phyloP scores from a whole-genome alignment of 2,113 vertebrate species.

The Hydrolagus affinis region DNA sequence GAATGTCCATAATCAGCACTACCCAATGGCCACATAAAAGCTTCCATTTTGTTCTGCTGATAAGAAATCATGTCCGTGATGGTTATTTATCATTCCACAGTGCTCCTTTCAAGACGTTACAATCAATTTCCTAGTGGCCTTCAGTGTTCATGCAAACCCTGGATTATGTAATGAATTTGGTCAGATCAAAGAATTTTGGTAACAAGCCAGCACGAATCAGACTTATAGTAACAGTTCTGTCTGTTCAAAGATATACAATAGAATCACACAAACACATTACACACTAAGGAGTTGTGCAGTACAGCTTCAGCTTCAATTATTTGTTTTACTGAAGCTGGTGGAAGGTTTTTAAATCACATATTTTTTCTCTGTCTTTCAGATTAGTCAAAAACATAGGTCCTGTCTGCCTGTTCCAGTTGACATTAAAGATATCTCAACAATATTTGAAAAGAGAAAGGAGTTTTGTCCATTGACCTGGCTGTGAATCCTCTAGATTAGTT shows the following conservation, averaged over 20 bases:
- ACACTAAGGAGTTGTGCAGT: neutral
- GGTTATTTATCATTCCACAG: conserved; percentile 12
- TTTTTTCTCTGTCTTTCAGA: neutral
- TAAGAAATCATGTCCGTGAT: conserved; percentile 19
- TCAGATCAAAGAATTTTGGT: conserved; percentile 18
- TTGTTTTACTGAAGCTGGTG: neutral
- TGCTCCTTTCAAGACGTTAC: neutral
- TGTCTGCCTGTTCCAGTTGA: neutral
- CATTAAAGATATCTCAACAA: too few relatives aligned
- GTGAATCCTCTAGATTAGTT: too few relatives aligned
- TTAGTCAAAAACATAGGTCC: neutral
- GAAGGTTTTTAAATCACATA: neutral
- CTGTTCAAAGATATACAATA: conserved; percentile 9
- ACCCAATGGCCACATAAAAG: conserved; percentile 29
- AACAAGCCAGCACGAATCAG: neutral
- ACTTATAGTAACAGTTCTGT: conserved; percentile 15
- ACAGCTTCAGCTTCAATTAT: neutral
- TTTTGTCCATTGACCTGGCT: too few relatives aligned
- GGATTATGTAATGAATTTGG: conserved; percentile 20
- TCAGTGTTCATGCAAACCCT: conserved; percentile 27
- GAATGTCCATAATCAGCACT: conserved; percentile 25
- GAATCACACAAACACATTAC: neutral
- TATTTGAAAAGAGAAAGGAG: too few relatives aligned
- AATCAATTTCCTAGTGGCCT: conserved; percentile 10
- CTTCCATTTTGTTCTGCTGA: conserved; percentile 20